Percentiles rank a stretch among this genome's conserved stretches.
Evolutionary conservation across 1,140 invertebrate species (phyloP).

Genomic region (Rhopalosiphum padi): DNA sequence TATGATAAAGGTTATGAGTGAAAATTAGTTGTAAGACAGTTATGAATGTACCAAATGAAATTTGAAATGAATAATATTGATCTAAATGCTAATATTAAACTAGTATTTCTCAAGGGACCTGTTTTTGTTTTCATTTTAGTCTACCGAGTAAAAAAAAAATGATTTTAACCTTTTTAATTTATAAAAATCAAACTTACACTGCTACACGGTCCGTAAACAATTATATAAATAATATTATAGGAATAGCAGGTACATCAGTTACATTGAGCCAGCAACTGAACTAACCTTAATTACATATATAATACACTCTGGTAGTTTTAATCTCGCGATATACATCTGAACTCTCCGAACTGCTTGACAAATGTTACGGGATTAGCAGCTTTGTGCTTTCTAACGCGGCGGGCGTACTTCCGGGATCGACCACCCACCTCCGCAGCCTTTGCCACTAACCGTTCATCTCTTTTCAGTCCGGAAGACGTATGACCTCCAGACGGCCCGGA

Average conservation of each 20-base stretch:
- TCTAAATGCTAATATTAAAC: neutral
- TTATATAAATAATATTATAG: neutral
- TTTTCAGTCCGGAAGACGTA: slow-evolving; percentile 36
- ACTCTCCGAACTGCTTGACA: neutral
- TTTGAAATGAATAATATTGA: too few species aligned
- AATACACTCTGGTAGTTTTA: neutral
- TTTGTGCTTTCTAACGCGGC: slow-evolving; percentile 30
- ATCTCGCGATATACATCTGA: slow-evolving; percentile 6
- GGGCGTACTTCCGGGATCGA: slow-evolving; percentile 26
- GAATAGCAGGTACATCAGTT: neutral
- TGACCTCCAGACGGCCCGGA: slow-evolving; percentile 40
- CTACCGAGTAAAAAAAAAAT: neutral
- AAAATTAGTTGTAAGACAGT: neutral
- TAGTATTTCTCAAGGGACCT: neutral
- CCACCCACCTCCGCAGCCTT: neutral
- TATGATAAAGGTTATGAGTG: neutral
- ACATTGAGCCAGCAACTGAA: neutral
- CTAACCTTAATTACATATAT: neutral
- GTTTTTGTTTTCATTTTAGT: neutral
- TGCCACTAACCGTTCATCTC: neutral
- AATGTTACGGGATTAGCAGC: slow-evolving; percentile 31
- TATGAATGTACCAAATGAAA: too few species aligned
- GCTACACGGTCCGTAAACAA: neutral
- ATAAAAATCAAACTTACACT: neutral
- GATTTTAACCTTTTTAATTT: neutral